phyloP scores from a whole-genome alignment of 1,140 invertebrate species.

The Bursaphelenchus mucronatus region DNA sequence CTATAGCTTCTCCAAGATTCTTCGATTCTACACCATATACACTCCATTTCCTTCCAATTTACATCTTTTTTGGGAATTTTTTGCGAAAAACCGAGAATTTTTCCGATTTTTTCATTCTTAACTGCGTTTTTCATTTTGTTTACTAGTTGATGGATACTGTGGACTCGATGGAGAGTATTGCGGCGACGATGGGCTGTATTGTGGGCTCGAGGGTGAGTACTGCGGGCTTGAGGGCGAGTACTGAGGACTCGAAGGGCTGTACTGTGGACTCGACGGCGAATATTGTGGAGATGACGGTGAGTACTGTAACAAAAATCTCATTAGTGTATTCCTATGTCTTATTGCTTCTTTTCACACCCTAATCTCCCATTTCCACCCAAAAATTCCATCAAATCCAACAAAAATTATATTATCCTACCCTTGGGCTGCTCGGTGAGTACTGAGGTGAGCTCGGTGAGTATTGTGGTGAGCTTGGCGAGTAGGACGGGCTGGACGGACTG shows the following conservation, averaged over 20 bases:
- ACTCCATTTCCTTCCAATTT: too few relatives aligned
- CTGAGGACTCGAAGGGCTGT: constrained; percentile 67
- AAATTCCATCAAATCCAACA: too few relatives aligned
- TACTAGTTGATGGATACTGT: background rate
- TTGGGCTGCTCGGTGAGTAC: constrained; percentile 65
- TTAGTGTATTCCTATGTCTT: too few relatives aligned
- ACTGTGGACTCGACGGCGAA: constrained; percentile 65
- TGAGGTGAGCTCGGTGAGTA: constrained; percentile 68
- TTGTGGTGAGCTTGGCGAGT: constrained; percentile 61
- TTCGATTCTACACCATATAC: too few relatives aligned
- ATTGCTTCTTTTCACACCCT: too few relatives aligned
- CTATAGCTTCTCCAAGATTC: too few relatives aligned
- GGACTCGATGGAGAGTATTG: constrained; percentile 40
- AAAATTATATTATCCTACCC: constrained; percentile 27
- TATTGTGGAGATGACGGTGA: constrained; percentile 64
- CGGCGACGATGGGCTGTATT: constrained; percentile 39
- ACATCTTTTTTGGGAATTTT: too few relatives aligned
- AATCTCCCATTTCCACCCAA: too few relatives aligned
- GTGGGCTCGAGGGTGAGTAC: constrained; percentile 68
- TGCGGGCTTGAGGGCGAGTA: constrained; percentile 71
- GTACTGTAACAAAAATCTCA: constrained; percentile 49
- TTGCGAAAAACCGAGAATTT: too few relatives aligned
- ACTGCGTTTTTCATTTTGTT: too few relatives aligned
- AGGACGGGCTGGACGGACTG: constrained; percentile 68
- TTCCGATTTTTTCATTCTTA: too few relatives aligned